Conservation (phyloP, 2,797 vertebrate species). For the Basileuterus tristriatus region DNA sequence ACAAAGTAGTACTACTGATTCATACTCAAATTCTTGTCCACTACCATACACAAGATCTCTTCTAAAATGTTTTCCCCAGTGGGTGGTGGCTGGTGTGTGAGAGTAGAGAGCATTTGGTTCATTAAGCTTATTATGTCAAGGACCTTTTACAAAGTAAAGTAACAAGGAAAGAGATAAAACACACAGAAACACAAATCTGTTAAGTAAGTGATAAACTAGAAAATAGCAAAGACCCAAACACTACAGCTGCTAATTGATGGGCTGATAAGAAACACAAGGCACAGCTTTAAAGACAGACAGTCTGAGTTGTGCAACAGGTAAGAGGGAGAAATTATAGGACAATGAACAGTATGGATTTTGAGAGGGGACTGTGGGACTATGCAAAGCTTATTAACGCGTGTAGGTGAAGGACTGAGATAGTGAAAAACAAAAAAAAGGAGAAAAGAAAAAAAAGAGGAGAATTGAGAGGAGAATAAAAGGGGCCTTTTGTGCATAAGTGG, state of each 20-base stretch:
- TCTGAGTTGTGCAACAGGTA: background rate
- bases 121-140: background rate
- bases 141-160: background rate
- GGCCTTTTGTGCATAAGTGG: accelerated
- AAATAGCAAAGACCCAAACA: background rate
- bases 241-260: background rate
- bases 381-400: background rate
- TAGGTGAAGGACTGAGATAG: background rate
- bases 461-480: background rate
- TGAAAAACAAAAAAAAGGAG: background rate
- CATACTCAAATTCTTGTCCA: background rate
- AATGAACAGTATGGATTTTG: background rate
- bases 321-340: background rate
- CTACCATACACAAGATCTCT: background rate
- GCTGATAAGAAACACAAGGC: background rate
- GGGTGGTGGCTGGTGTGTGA: background rate
- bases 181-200: background rate
- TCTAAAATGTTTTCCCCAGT: background rate
- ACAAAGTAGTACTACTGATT: background rate
- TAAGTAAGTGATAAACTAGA: background rate
- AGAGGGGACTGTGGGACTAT: background rate
- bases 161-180: background rate
- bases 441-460: background rate
- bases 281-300: background rate
- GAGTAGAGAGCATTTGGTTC: background rate